These are phyloP conservation scores for Eupithecia insigniata DNA, from an alignment of 2,888 invertebrate species.

Conservation along the genomic window DNA sequence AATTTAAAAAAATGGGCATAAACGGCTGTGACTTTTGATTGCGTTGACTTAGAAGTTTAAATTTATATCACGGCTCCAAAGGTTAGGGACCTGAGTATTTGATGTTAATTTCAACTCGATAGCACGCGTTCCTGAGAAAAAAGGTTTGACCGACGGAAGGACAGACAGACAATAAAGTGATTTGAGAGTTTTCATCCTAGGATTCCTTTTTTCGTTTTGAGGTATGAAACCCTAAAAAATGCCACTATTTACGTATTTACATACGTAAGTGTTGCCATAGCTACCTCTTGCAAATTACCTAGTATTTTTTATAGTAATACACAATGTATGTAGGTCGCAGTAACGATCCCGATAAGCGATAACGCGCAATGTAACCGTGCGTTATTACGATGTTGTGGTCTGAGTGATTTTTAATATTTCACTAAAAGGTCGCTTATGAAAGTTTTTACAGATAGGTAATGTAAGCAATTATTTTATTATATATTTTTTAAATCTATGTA, in stretches of 20 bases:
- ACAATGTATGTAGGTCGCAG: constrained; percentile 33
- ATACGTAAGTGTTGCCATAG: constrained; percentile 3
- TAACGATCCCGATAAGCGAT: constrained; percentile 41
- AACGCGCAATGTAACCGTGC: constrained; percentile 33
- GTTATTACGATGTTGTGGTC: constrained; percentile 10
- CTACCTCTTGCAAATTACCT: constrained; percentile 8
- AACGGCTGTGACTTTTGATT: too few relatives aligned
- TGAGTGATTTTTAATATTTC: constrained; percentile 17
- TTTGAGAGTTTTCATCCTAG: too few relatives aligned
- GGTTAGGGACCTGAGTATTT: too few relatives aligned
- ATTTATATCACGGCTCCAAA: too few relatives aligned
- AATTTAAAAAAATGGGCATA: too few relatives aligned
- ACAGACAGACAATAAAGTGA: too few relatives aligned
- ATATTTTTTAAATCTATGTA: not conserved
- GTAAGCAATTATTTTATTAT: not conserved
- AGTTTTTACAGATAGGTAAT: not conserved
- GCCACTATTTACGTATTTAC: not conserved
- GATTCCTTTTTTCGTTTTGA: too few relatives aligned
- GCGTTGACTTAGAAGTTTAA: too few relatives aligned
- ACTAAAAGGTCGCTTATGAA: not conserved
- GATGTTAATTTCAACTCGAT: too few relatives aligned
- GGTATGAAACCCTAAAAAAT: too few relatives aligned
- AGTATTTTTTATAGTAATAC: constrained; percentile 25
- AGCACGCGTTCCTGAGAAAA: too few relatives aligned
- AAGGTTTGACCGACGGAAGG: too few relatives aligned